Evolutionary conservation across 2,797 vertebrate species (phyloP), one percentile per base, ranked within the genome.

Genomic region (Falco peregrinus): DNA sequence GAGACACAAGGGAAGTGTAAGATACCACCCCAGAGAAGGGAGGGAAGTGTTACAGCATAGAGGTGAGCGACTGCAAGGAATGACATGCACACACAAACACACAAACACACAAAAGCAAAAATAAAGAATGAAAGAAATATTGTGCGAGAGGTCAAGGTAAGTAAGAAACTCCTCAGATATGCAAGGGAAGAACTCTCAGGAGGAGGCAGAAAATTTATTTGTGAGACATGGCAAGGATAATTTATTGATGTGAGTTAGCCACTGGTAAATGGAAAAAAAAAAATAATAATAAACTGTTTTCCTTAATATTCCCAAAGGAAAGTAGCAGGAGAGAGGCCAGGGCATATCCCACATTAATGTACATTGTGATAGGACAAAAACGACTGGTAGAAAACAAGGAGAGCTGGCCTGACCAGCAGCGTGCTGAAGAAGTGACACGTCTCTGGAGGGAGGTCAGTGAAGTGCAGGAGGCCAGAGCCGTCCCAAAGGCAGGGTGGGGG

Each of bases 241-340:
- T 92, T 93, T 92, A 96, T 96, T 92, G 88, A 92, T 85, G 76
- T 64, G 48, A 91, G 53, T 59, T 91, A 69, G 69, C 50, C 54
- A 41, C 51, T 48, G 17, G 41, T 79, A 97, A 91, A 79, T 76
- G 60, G 45, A 16, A 53, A 89, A 89, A 92, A 37, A 37, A 74
- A 70, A 39, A 39, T 16, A 28, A 19, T 4, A 83, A 95, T 85
- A 68, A 85, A 65, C 82, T 93, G 18, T 95, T 97, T 96, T 94
- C 71, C 85, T 92, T 95, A 96, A 85, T 93, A 89, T 31, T 95
- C 84, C 83, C 77, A 73, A 84, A 96, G 85, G 37, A 93, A 68
- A 5, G 41, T 53, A 78, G 35, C 19, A 84, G 26, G 43, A 95
- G 51, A 93, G 75, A 94, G 63, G 73, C 43, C 70, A 90, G 61